Base-by-base conservation (phyloP, 2,113 vertebrate species). In the Ursus arctos region DNA sequence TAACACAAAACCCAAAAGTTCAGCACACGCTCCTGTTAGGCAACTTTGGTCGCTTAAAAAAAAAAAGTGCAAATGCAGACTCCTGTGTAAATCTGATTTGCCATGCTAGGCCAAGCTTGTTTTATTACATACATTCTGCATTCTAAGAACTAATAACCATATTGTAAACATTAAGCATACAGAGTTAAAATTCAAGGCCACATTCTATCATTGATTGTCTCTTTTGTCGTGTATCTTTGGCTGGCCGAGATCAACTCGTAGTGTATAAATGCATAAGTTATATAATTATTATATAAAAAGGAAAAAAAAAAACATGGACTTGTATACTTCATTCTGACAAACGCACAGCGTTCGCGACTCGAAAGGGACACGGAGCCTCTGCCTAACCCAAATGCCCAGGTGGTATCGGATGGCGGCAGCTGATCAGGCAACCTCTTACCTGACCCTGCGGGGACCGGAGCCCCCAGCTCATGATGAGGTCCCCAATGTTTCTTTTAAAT, bases 221-320 rank as follows among this genome's bases (percentile, higher is more conserved):
- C 98, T 98, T 98, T 97, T 89, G 65, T 97, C 8, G 0, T 99
- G 98, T 98, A 98, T 99, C 99, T 99, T 99, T 99, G 99, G 99
- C 99, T 99, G 99, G 99, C 99, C 99, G 99, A 99, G 99, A 99
- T 99, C 99, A 99, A 99, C 99, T 99, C 99, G 99, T 99, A 99
- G 99, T 99, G 99, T 99, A 99, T 99, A 99, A 99, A 99, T 99
- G 99, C 99, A 99, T 99, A 99, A 99, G 99, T 99, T 99, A 99
- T 99, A 99, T 99, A 99, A 99, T 99, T 99, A 99, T 99, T 99
- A 99, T 99, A 99, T 99, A 99, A 99, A 99, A 99, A 99, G 98
- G 88, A 98, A 98, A 69, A 91, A 98, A 98, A 99, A 91, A 53
- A 36, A 99, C 99, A 99, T 98, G 98, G 99, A 99, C 98, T 99